Base-by-base conservation (phyloP, 1,140 invertebrate genomes). In the Drosophila melanica region DNA sequence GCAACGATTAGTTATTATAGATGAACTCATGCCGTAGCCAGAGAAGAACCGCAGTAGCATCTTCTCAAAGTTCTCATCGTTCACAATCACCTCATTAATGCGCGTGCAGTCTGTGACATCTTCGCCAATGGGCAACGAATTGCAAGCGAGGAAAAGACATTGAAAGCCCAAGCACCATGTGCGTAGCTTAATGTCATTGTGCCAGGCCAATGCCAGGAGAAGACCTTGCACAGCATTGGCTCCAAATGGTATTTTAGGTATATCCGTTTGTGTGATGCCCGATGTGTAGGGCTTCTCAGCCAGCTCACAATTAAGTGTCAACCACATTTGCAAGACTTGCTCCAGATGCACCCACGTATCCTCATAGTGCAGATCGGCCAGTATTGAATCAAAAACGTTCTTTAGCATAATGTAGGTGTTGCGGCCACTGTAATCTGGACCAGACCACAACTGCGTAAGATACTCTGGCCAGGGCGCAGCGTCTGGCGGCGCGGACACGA, bases 291-390 rank as follows among this genome's bases (percentile, higher is more conserved):
- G 80, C 42, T 92, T 92, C 58, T 94, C 92, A 4, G 92, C 90
- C 58, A 93, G 90, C 51, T 93, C 93, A 72, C 94, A 93, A 90
- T 97, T 97, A 45, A 97, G 91, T 1, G 96, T 97, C 42, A 97
- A 93, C 97, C 97, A 98, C 62, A 97, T 93, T 60, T 97, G 95
- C 5, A 98, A 92, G 42, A 97, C 94, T 77, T 96, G 94, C 92
- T 98, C 96, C 82, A 97, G 93, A 87, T 95, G 95, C 20, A 94
- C 94, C 81, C 93, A 93, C 50, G 94, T 93, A 82, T 93, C 92
- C 91, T 94, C 84, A 6, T 84, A 90, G 64, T 94, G 92, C 16
- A 95, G 84, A 78, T 95, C 94, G 7, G 93, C 93, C 78, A 96
- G 95, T 67, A 96, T 93, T 62, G 93, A 93, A 74, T 96, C 94